phyloP scores from a whole-genome alignment of 2,888 invertebrate species.

The Drosophila greeni region DNA sequence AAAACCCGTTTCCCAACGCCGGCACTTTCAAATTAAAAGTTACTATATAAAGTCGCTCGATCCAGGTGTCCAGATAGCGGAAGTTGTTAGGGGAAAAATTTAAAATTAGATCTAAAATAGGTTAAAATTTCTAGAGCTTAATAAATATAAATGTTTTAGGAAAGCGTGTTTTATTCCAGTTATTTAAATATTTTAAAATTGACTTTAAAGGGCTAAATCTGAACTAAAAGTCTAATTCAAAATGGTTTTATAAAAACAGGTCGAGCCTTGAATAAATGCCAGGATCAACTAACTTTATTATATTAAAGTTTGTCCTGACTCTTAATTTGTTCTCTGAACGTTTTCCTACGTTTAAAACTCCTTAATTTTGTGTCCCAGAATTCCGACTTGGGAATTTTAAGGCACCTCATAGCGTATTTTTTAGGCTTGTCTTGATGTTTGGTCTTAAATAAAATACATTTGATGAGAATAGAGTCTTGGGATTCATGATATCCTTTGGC shows the following conservation, averaged over 20 bases:
- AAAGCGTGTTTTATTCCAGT: background rate
- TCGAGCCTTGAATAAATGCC: no score
- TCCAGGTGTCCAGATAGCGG: slow-evolving; percentile 9
- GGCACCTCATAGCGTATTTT: background rate
- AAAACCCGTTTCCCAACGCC: slow-evolving; percentile 17
- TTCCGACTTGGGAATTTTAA: background rate
- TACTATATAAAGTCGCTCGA: slow-evolving; percentile 25
- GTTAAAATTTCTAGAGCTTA: no score
- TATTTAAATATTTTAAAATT: background rate
- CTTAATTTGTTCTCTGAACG: fast-evolving
- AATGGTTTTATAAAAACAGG: no score
- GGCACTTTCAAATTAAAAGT: slow-evolving; percentile 26
- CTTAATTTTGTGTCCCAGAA: background rate
- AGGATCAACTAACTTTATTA: background rate
- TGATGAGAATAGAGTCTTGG: background rate
- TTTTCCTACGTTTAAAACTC: background rate
- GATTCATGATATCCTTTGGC: slow-evolving; percentile 11
- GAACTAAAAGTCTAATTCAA: no score
- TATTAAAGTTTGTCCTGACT: background rate
- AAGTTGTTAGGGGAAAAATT: slow-evolving; percentile 11
- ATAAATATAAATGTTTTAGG: no score
- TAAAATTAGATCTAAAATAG: background rate
- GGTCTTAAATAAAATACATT: background rate
- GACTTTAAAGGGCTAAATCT: background rate
- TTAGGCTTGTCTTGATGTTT: no score